phyloP scores from a whole-genome alignment of 2,797 vertebrate species.

The Apogon hyalosoma region DNA sequence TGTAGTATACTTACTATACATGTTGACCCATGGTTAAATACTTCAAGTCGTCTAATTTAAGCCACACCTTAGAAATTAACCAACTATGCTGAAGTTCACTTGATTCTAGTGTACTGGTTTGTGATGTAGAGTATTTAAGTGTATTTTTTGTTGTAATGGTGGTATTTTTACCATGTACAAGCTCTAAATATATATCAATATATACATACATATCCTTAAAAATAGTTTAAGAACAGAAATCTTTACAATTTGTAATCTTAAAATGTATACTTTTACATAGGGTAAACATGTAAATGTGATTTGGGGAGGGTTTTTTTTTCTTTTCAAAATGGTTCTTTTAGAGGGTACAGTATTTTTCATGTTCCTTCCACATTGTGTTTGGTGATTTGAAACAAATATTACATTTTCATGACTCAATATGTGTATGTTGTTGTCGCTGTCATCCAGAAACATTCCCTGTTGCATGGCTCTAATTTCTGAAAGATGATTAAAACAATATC shows the following conservation, averaged over 20 bases:
- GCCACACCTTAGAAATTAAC: not conserved
- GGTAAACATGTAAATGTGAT: constrained; percentile 4
- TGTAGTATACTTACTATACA: not conserved
- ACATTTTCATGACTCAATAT: too few species aligned
- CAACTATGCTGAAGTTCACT: not conserved
- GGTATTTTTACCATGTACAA: not conserved
- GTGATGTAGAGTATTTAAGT: not conserved
- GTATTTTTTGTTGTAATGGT: not conserved
- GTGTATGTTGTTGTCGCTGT: too few species aligned
- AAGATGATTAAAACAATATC: too few species aligned
- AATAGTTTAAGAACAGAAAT: too few species aligned
- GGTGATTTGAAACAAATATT: not conserved
- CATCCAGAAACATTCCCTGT: too few species aligned
- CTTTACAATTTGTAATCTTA: not conserved
- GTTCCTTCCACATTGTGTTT: not conserved
- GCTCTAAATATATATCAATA: not conserved
- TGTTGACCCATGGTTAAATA: not conserved
- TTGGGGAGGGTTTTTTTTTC: not conserved
- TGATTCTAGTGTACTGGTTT: not conserved
- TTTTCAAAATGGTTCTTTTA: not conserved
- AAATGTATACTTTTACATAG: not conserved
- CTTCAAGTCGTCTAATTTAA: not conserved
- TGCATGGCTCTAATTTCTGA: not conserved
- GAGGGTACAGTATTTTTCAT: not conserved
- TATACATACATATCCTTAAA: not conserved